Evolutionary conservation across 92 coral and sea anemone genomes (phyloP), one percentile per base, ranked within the genome.

Genomic region (Parazoanthus darwini): DNA sequence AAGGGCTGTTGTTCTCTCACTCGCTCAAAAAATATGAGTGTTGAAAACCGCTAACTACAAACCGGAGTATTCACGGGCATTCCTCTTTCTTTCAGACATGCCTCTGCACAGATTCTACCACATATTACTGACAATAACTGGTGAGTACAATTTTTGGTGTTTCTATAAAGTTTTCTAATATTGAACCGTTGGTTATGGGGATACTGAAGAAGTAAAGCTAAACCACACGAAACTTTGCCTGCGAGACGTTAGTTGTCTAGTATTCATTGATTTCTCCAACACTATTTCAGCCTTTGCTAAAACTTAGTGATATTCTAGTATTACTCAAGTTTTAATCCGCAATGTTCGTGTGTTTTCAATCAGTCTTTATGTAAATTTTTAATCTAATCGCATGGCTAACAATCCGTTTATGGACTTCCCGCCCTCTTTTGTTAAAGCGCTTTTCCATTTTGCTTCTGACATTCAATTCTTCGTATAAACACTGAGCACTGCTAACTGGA

Each of bases 371-470:
- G 87, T 84, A 71, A 84, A 84, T 84, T 84, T 44, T 70, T 72
- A 46, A 72, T 26, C 74, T 70, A 70, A 80, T 80, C 51, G 70
- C 70, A 58, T 54, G 16, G n/a, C 43, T 54, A 73, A 66, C 78
- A 84, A 46, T 68, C 43, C 68, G 87, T 84, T 84, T 84, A 84
- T 48, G 29, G 38, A 25, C 85, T 72, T 68, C 87, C 87, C 87
- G 79, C 87, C 87, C 71, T 84, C 87, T 56, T 84, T 84, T 84
- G 87, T 84, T 84, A 84, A 84, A 84, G 54, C 87, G 74, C 79
- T 84, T 84, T 84, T 84, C 67, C 71, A 70, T 43, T 72, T 33
- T 84, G 16, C 87, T 25, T 37, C 87, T 71, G 26, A 84, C 87
- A 84, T 84, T 71, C 26, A 84, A 48, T 84, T 84, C 87, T 26